Base-by-base conservation (phyloP, 2,888 invertebrate genomes). In the Sarcophaga rosellei region DNA sequence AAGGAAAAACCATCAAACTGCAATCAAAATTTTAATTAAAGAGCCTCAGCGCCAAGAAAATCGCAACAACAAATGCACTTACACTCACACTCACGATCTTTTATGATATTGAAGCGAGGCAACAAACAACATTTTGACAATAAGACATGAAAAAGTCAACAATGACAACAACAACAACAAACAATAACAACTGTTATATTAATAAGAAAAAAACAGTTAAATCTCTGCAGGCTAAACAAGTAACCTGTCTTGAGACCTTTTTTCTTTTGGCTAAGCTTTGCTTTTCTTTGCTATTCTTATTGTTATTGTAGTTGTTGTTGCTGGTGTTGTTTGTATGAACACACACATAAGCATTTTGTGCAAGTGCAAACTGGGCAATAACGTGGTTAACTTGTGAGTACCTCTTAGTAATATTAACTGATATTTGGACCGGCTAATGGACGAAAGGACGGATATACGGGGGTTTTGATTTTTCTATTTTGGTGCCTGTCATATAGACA, bases 231-330 rank as follows among this genome's bases (percentile, higher is more conserved):
- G 90, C 90, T 77, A 73, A 89, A 89, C 90, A 89, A 89, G 90
- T 91, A 90, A 91, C 91, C 91, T 91, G 91, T 91, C 91, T 91
- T 88, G 75, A 91, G 90, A 91, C 90, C 91, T 91, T 91, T 86
- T 73, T 73, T 59, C 20, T 35, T 8, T 35, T 35, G 2, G 35
- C 35, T 35, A 35, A 35, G 35, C 35, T 35, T 35, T 35, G 35
- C 35, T 35, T 35, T 25, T n/a, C n/a, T n/a, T 10, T 2, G 11
- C 21, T 68, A 35, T 35, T 35, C 69, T 70, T 76, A 35, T 76
- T 70, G 65, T 72, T 81, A n/a, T 21, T 23, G 23, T 57, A 59
- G 20, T 59, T 61, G 15, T 81, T 75, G 47, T 66, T 15, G 47
- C 15, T 47, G 15, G 6, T 53, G 53, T 47, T 47, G 15, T 53